Percentiles rank a stretch among this genome's conserved stretches.
Conservation (phyloP, 2,888 invertebrate genomes). For the Xestia rhomboidea region DNA sequence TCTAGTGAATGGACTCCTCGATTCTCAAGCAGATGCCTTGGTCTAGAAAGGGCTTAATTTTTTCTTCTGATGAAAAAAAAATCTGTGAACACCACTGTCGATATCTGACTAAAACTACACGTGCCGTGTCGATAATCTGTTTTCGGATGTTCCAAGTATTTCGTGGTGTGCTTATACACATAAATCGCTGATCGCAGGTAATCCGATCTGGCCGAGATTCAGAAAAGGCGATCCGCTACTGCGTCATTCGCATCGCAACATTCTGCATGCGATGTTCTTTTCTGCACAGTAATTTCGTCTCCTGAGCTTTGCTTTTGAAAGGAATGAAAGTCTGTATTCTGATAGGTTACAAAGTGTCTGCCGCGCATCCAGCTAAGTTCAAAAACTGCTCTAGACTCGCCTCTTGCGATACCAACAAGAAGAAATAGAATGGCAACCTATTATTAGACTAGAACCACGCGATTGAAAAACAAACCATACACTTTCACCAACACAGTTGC, state of each 20-base stretch:
- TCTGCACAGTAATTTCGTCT: not conserved
- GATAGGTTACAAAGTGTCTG: not conserved
- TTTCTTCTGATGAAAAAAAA: not conserved
- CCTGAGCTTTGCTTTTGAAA: not conserved
- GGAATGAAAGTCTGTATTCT: not conserved
- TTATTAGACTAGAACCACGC: slow-evolving; percentile 50
- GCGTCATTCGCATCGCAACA: not conserved
- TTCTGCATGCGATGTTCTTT: not conserved
- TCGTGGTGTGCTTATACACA: slow-evolving; percentile 9
- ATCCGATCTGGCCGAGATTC: slow-evolving; percentile 29
- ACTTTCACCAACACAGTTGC: slow-evolving; percentile 50
- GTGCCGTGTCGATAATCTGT: not conserved
- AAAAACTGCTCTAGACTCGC: slow-evolving; percentile 9
- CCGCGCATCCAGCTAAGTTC: not conserved
- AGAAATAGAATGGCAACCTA: slow-evolving; percentile 50
- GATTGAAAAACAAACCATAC: slow-evolving; percentile 38
- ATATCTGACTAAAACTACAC: not conserved
- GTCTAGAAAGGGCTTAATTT: not conserved
- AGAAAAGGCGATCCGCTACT: not conserved
- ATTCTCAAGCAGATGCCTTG: slow-evolving; percentile 40
- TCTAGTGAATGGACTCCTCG: slow-evolving; percentile 61
- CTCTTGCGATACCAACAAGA: slow-evolving; percentile 36
- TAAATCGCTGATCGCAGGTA: slow-evolving; percentile 29
- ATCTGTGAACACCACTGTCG: not conserved
- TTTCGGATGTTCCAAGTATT: slow-evolving; percentile 16